Conservation (phyloP, 2,797 vertebrate genomes). For the Gila robusta region DNA sequence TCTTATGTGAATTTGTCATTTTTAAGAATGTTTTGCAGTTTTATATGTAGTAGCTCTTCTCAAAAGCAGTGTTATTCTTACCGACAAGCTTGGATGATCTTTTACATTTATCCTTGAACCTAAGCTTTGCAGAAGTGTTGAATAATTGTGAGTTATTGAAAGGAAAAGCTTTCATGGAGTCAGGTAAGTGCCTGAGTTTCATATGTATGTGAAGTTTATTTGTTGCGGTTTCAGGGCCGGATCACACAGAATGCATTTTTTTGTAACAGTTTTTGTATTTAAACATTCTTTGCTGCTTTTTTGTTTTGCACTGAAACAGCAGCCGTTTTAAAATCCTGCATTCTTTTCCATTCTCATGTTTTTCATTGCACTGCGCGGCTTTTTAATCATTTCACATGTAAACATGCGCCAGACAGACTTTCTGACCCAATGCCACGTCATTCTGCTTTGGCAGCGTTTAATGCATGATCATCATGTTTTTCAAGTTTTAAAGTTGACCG, state of each 20-base stretch:
- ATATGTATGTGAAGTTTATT: background rate
- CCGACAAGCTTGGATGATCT: constrained; percentile 2
- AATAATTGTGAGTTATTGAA: constrained; percentile 8
- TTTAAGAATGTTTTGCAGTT: constrained; percentile 2
- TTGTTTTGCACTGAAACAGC: background rate
- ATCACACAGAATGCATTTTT: background rate
- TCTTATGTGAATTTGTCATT: constrained; percentile 4
- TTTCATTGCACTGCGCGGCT: background rate
- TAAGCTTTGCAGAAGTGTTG: background rate
- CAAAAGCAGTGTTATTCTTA: background rate
- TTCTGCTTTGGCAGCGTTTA: background rate
- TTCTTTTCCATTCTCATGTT: no score
- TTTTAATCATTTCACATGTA: background rate
- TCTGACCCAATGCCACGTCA: no score
- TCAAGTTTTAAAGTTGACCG: background rate
- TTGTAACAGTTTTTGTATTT: background rate
- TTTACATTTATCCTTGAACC: background rate
- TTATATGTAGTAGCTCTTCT: background rate
- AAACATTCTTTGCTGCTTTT: background rate
- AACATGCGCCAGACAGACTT: background rate
- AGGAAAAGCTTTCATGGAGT: constrained; percentile 1
- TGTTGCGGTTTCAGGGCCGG: background rate
- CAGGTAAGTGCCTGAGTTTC: background rate
- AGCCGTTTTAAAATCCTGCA: background rate
- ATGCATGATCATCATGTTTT: background rate